Conservation (phyloP, 2,113 vertebrate species). For the Aplodontia rufa region DNA sequence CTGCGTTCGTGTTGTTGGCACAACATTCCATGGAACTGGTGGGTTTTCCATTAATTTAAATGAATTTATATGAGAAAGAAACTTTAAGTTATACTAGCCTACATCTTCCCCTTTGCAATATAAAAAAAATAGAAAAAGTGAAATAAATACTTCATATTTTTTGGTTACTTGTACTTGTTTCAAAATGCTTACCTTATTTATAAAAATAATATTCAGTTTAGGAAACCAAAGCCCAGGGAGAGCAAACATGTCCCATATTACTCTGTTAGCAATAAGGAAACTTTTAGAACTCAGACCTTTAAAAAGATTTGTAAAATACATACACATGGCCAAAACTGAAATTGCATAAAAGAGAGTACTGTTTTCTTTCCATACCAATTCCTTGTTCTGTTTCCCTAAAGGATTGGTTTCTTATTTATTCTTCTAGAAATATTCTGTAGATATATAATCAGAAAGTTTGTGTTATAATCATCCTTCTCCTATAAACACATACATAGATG, state of each 20-base stretch:
- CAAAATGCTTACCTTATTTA: conserved; percentile 48
- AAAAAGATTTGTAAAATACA: background rate
- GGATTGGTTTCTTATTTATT: conserved; percentile 16
- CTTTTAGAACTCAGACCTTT: conserved; percentile 27
- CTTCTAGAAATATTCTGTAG: conserved; percentile 6
- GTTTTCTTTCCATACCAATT: background rate
- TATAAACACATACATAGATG: background rate
- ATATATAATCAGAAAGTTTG: background rate
- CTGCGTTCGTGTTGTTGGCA: conserved; percentile 98
- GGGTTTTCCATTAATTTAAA: conserved; percentile 60
- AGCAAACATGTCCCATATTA: background rate
- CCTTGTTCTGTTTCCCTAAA: background rate
- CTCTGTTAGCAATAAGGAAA: background rate
- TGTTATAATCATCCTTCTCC: background rate
- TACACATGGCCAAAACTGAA: background rate
- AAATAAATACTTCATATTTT: conserved; percentile 27
- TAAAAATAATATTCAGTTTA: conserved; percentile 45
- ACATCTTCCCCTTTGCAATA: background rate
- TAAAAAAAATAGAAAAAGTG: background rate
- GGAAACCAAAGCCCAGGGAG: background rate
- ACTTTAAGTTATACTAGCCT: background rate
- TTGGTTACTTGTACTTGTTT: conserved; percentile 44
- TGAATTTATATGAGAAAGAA: conserved; percentile 23
- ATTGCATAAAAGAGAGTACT: background rate
- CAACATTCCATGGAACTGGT: conserved; percentile 98